These are phyloP conservation scores for Pelosia muscerda DNA, from an alignment of 2,888 invertebrate genomes.

Conservation along the genomic window DNA sequence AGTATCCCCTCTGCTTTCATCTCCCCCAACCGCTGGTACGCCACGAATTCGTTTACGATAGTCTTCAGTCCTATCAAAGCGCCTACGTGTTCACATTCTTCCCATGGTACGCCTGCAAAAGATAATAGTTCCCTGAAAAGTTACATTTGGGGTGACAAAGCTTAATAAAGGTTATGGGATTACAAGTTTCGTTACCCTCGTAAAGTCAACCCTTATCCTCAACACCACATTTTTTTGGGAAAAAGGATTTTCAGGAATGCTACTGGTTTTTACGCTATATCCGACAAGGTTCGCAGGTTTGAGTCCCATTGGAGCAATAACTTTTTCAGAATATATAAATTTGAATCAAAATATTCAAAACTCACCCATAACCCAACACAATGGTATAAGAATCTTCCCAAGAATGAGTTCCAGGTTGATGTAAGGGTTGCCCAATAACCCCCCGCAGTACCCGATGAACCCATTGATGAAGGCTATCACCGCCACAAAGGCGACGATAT, in stretches of 20 bases:
- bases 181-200: too few species aligned
- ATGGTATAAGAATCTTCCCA: constrained; percentile 96
- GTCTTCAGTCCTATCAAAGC: constrained; percentile 96
- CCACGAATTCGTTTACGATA: constrained; percentile 97
- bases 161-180: too few species aligned
- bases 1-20: constrained; percentile 84
- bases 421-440: constrained; percentile 89
- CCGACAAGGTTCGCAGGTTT: too few species aligned
- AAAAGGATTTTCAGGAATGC: too few species aligned
- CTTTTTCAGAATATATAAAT: too few species aligned
- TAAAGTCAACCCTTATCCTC: too few species aligned
- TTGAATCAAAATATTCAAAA: constrained; percentile 18
- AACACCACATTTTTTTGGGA: too few species aligned
- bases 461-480: constrained; percentile 95
- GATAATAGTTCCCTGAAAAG: background rate
- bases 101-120: constrained; percentile 88
- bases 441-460: constrained; percentile 93
- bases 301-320: too few species aligned
- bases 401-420: constrained; percentile 91
- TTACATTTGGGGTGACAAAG: too few species aligned
- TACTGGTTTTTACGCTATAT: too few species aligned
- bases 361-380: constrained; percentile 95
- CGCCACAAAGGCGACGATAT: constrained; percentile 96
- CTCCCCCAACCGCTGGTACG: constrained; percentile 92
- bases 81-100: constrained; percentile 92